These are phyloP conservation scores for Enoplolaimus lenunculus DNA, from an alignment of 2,888 invertebrate genomes.

Conservation along the genomic window DNA sequence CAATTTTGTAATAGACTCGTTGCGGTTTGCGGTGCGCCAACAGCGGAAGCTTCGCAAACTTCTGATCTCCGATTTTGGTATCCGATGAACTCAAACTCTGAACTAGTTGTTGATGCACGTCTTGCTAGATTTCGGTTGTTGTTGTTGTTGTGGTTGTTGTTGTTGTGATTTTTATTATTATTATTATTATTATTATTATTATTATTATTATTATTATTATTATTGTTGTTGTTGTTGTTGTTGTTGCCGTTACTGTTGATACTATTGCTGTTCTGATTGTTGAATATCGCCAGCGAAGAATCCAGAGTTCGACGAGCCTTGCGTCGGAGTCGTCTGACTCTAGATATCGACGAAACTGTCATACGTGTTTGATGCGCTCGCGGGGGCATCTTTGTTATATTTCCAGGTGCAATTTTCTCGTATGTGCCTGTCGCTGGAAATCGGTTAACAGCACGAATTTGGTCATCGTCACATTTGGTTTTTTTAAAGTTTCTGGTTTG, in stretches of 20 bases:
- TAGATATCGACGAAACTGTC: not conserved
- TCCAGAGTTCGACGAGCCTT: not conserved
- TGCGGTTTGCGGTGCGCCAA: no score
- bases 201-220: no score
- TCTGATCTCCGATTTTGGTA: no score
- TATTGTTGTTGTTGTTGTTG: no score
- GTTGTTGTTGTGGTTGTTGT: no score
- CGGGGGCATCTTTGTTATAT: no score
- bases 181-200: no score
- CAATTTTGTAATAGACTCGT: no score
- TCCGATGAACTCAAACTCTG: not conserved
- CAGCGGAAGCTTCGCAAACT: no score
- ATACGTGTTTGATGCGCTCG: not conserved
- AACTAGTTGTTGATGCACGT: constrained; percentile 9
- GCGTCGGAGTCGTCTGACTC: not conserved
- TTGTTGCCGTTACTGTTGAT: no score
- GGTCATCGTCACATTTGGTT: not conserved
- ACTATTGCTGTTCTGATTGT: not conserved
- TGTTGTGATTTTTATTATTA: no score
- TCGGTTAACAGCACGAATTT: not conserved
- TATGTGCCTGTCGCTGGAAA: not conserved
- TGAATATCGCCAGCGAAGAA: not conserved
- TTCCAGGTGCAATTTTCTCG: not conserved
- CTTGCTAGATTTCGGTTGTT: not conserved
- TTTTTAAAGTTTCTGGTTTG: not conserved